Base-by-base conservation (phyloP, 2,888 invertebrate species). In the Holacanthella duospinosa region DNA sequence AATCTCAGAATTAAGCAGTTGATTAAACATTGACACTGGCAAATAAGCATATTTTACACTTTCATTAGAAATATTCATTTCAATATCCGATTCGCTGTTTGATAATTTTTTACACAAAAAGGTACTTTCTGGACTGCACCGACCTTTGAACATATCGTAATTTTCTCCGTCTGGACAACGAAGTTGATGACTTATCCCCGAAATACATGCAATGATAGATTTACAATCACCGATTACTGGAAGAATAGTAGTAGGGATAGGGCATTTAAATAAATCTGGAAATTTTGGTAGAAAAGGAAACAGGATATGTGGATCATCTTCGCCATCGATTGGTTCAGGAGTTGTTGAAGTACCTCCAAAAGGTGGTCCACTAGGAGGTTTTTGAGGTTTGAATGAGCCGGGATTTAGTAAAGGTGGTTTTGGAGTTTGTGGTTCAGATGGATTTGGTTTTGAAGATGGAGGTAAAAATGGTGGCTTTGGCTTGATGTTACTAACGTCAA, bases 161-260 rank as follows among this genome's bases (percentile, higher is more conserved):
- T 24, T 36, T n/a, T 63, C 59, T 4, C 59, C 63, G 12, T 24
- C 25, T 26, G 59, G 59, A 25, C 63, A 63, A 1, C 63, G 29
- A 25, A 63, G 29, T 21, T 29, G 54, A 55, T 63, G 63, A 9
- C 55, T 59, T 12, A 59, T 43, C 9, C 63, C 63, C 25, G n/a
- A 9, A 29, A 63, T 19, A 55, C 63, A 63, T 29, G 43, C 59
- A 21, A 63, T 54, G 1, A 63, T 36, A 21, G 59, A 44, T 16
- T 59, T 55, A 43, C 63, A 63, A 19, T 63, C 59, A 25, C 59
- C 59, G 16, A 48, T 12, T 3, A 63, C 44, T 4, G 63, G 63
- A 9, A 63, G 55, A n/a, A 63, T 59, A n/a, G 29, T 55, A 24
- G 48, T 59, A 16, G 29, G 3, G 29, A 63, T 55, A n/a, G 63